These are phyloP conservation scores for Palaemon carinicauda DNA, from an alignment of 1,140 invertebrate genomes.

Conservation along the genomic window DNA sequence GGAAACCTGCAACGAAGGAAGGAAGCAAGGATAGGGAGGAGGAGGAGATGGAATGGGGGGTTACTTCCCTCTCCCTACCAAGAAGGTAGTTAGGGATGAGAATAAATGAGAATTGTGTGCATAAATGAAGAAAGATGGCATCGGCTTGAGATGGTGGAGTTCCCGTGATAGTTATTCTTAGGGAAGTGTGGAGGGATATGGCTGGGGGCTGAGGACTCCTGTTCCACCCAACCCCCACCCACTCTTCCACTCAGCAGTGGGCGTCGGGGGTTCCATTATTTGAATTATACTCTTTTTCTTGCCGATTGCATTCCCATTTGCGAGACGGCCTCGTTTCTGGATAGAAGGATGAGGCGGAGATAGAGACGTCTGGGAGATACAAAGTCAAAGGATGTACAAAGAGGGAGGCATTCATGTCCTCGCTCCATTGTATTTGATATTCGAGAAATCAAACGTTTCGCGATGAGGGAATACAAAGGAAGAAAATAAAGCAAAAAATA, in stretches of 20 bases:
- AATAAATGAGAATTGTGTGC: constrained; percentile 54
- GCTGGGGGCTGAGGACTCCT: neutral
- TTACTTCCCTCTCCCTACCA: neutral
- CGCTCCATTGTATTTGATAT: too few relatives aligned
- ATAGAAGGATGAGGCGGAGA: neutral
- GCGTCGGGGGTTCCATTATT: constrained; percentile 37
- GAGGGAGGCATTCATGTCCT: too few relatives aligned
- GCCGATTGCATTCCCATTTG: constrained; percentile 31
- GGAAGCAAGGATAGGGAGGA: too few relatives aligned
- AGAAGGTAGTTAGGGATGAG: constrained; percentile 54
- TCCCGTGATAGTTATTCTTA: constrained; percentile 48
- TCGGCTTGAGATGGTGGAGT: constrained; percentile 48
- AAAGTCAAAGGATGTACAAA: neutral
- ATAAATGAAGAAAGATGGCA: constrained; percentile 56
- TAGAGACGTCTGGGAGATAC: neutral
- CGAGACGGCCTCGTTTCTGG: neutral
- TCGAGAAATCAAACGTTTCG: too few relatives aligned
- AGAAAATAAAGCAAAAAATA: too few relatives aligned
- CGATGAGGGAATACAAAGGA: too few relatives aligned
- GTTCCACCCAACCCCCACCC: neutral
- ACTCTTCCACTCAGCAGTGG: constrained; percentile 17
- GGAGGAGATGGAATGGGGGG: too few relatives aligned
- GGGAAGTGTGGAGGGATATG: too few relatives aligned
- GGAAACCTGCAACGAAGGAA: too few relatives aligned
- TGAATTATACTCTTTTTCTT: constrained; percentile 48